phyloP scores from a whole-genome alignment of 1,140 invertebrate genomes.

The Helicorthomorpha holstii region DNA sequence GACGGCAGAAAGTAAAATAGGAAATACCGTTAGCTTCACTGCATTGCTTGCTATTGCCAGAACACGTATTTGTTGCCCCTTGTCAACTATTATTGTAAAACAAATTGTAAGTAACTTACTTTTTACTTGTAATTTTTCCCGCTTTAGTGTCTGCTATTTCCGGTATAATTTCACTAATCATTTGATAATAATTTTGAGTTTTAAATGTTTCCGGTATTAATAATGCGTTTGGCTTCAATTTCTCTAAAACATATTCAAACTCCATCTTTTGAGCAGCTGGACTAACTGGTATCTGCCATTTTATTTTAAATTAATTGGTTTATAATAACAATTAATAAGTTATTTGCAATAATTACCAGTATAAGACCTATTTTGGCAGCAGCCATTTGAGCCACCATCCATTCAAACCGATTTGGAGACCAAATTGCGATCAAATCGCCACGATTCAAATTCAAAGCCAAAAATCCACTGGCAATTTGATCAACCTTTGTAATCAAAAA shows the following conservation, averaged over 20 bases:
- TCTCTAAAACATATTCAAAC: background rate
- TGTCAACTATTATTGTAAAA: too few species aligned
- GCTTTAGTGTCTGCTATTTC: background rate
- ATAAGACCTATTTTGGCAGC: conserved; percentile 63
- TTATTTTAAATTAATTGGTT: background rate
- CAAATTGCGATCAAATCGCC: conserved; percentile 78
- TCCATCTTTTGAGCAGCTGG: background rate
- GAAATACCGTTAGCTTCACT: too few species aligned
- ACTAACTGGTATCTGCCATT: background rate
- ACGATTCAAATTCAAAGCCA: conserved; percentile 14
- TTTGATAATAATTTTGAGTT: background rate
- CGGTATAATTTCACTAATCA: background rate
- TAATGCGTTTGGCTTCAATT: background rate
- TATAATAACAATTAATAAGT: too few species aligned
- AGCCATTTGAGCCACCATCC: conserved; percentile 59
- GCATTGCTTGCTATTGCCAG: too few species aligned
- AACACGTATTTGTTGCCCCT: too few species aligned
- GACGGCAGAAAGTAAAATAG: too few species aligned
- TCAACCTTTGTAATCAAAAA: background rate
- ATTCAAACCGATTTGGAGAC: conserved; percentile 69
- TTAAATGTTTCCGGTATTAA: background rate
- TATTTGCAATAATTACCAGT: too few species aligned
- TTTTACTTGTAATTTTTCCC: background rate
- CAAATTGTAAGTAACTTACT: background rate
- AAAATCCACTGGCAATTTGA: background rate